Evolutionary conservation across 2,888 invertebrate species (phyloP), one percentile per base, ranked within the genome.

Genomic region (Apamea epomidion): DNA sequence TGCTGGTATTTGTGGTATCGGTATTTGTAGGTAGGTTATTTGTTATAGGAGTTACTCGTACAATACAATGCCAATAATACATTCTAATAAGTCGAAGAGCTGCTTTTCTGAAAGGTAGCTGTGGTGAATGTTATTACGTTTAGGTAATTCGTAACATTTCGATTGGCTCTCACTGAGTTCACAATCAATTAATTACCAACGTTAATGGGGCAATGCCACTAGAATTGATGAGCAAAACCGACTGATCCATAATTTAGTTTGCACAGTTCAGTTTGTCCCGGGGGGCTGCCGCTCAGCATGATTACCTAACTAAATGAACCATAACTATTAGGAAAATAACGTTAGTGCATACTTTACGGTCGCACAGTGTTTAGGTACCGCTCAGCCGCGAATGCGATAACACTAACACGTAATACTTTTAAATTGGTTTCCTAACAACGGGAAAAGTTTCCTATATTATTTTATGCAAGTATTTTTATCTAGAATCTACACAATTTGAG

Each of bases 381-480:
- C n/a, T 72, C 42, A 58, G 60, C n/a, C 29, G 42, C 68, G 37
- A n/a, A 62, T 16, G 29, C 69, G 71, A 85, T 76, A 82, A 69
- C 77, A 54, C 16, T 54, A 18, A 72, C 42, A 72, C 70, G 48
- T 48, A 54, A 78, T n/a, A 64, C n/a, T 25, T 29, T 54, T n/a
- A 62, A 37, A 73, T 72, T 58, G 62, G 18, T 48, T 64, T 48
- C 16, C 4, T 67, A 25, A 7, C 10, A 21, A 18, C 21, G 1
- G 2, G 21, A 60, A n/a, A 60, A n/a, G n/a, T 60, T 60, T 60
- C 21, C 51, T 54, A 21, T 48, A 48, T 54, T 54, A 18, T 21
- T 21, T 18, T 54, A 54, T 54, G 18, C 5, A 51, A 51, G 51
- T 18, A 51, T 51, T 51, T 54, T 54, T 54, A 54, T 21, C 6